Conservation (phyloP, 2,888 invertebrate genomes). For the Euzophera pinguis region DNA sequence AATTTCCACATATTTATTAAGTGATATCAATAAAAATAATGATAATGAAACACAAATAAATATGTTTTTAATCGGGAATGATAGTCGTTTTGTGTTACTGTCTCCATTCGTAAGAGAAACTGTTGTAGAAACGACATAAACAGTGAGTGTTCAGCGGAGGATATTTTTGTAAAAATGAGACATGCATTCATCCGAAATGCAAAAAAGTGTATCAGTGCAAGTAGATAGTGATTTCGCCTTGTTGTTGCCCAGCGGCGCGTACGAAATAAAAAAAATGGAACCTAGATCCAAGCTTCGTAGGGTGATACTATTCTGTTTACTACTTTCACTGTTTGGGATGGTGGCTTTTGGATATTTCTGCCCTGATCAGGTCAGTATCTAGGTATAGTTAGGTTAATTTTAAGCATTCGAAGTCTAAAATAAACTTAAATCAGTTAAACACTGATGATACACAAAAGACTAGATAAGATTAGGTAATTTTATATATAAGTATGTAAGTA, state of each 20-base stretch:
- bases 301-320: constrained; percentile 89
- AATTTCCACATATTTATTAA: too few species aligned
- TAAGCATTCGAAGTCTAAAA: neutral
- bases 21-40: constrained; percentile 49
- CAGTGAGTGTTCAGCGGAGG: constrained; percentile 46
- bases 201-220: constrained; percentile 90
- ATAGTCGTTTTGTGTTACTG: constrained; percentile 36
- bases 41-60: constrained; percentile 43
- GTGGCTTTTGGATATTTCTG: constrained; percentile 94
- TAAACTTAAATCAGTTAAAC: neutral
- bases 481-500: neutral
- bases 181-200: constrained; percentile 81
- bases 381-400: neutral
- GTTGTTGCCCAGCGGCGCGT: constrained; percentile 87
- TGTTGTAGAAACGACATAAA: constrained; percentile 36
- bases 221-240: constrained; percentile 91
- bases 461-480: neutral
- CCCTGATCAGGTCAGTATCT: constrained; percentile 86
- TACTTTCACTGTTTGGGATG: constrained; percentile 91
- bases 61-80: constrained; percentile 37
- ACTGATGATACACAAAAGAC: neutral
- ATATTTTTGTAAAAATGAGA: constrained; percentile 76
- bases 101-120: neutral
- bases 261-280: constrained; percentile 93
- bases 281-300: constrained; percentile 89